Conservation (phyloP, 2,888 invertebrate genomes). For the Pseudococcus viburni region DNA sequence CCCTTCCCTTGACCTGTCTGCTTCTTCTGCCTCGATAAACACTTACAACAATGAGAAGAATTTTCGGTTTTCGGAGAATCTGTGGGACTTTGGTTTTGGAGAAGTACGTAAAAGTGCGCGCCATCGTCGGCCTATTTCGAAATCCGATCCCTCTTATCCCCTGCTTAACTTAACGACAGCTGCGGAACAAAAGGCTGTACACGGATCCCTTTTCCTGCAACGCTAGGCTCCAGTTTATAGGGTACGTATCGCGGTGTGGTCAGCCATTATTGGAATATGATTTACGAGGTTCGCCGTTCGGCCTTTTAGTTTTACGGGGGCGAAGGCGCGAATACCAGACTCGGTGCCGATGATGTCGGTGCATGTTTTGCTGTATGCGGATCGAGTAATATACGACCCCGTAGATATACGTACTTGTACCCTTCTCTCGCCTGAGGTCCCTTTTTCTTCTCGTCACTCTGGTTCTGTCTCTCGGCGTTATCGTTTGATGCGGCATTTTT, state of each 20-base stretch:
- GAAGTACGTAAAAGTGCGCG: neutral
- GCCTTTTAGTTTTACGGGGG: conserved; percentile 34
- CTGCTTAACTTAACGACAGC: conserved; percentile 19
- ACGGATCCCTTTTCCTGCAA: neutral
- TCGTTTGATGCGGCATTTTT: conserved; percentile 9
- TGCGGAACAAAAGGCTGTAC: conserved; percentile 39
- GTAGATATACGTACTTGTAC: neutral
- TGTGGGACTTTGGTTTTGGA: neutral
- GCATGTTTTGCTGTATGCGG: neutral
- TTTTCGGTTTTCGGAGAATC: neutral
- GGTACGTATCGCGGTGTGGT: conserved; percentile 60
- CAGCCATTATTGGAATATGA: conserved; percentile 64
- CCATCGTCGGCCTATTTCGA: conserved; percentile 4
- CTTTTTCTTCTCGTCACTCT: neutral
- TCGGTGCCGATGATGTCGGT: conserved; percentile 12
- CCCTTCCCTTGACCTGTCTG: neutral
- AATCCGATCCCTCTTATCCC: conserved; percentile 19
- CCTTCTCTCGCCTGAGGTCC: neutral
- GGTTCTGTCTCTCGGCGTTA: neutral
- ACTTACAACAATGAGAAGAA: neutral
- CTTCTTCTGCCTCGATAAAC: neutral
- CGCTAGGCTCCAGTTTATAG: conserved; percentile 40
- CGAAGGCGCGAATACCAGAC: conserved; percentile 43
- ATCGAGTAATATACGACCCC: neutral
- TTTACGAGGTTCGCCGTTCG: conserved; percentile 37